Percentiles rank a stretch among this genome's conserved stretches.
Conservation (phyloP, 2,888 invertebrate genomes). For the Lasius platythorax region DNA sequence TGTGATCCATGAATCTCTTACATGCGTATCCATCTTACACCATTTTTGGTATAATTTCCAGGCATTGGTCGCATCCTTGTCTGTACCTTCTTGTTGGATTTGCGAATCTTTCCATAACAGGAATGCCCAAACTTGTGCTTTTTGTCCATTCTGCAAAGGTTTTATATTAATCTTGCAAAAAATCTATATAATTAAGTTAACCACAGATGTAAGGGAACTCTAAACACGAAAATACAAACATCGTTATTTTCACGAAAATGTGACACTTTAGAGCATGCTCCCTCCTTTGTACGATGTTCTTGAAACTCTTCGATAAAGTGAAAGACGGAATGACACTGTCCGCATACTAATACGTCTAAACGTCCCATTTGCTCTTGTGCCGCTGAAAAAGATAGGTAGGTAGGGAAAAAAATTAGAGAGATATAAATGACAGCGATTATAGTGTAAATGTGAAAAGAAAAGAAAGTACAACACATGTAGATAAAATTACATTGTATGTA, state of each 20-base stretch:
- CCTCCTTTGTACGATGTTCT: conserved; percentile 89
- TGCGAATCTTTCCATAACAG: conserved; percentile 92
- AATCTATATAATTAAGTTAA: neutral
- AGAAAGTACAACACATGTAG: neutral
- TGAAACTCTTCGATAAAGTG: conserved; percentile 93
- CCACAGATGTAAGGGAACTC: conserved; percentile 6
- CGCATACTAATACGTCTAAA: conserved; percentile 93
- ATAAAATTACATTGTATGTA: neutral
- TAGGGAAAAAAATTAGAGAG: conserved; percentile 5
- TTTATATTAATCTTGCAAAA: neutral
- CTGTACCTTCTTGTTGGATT: conserved; percentile 85
- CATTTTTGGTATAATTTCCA: conserved; percentile 95
- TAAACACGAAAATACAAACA: conserved; percentile 85
- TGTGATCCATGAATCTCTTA: conserved; percentile 92
- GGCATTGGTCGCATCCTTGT: conserved; percentile 88
- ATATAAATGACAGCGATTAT: neutral
- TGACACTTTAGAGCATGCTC: conserved; percentile 89
- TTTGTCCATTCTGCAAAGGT: conserved; percentile 89
- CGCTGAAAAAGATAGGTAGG: conserved; percentile 85
- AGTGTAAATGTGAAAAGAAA: neutral
- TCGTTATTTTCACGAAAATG: conserved; percentile 89
- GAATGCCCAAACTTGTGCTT: conserved; percentile 95
- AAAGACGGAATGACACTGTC: conserved; percentile 93
- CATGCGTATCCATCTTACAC: conserved; percentile 92
- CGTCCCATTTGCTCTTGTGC: conserved; percentile 92